Base-by-base conservation (phyloP, 2,888 invertebrate species). In the Volucella inanis region DNA sequence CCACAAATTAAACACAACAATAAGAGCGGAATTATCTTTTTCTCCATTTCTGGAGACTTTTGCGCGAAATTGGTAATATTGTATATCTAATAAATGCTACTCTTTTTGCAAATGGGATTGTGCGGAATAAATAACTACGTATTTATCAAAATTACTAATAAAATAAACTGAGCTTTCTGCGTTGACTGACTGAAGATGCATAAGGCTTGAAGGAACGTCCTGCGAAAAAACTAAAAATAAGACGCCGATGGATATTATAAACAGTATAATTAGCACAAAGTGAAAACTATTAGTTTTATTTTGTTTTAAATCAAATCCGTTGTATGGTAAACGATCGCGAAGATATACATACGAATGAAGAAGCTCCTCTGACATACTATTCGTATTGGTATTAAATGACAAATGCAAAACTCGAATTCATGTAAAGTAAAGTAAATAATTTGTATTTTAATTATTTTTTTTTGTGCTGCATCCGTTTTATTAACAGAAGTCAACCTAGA, bases 401-500 rank as follows among this genome's bases (percentile, higher is more conserved):
- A 67, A 45, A 67, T 39, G 57, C 31, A 12, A 10, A 12, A 49
- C 49, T 55, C 15, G 12, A 59, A 50, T 6, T 50, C 1, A 50
- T 9, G 4, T 31, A 31, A 45, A 59, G 50, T 67, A 50, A 45
- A 38, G 12, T 52, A 59, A 52, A 18, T 49, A 67, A 85, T 77
- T 77, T 85, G 81, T 81, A 85, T 85, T 76, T 72, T 39, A 68
- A 22, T 22, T 22, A 22, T 22, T 22, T 3, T 12, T 61, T 55
- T 39, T 72, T 79, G 62, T 67, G 65, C 62, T 72, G 64, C 80
- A 85, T 80, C 76, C 76, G 76, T 80, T 67, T 78, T 80, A 49
- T 49, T 47, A 64, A 80, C 67, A 77, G 72, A 85, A 85, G 72
- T 74, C 68, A 72, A 85, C 77, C 67, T 64, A 85, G 80, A 67